A percentile compares a stretch with the other conserved stretches of the same genome.
Conservation (phyloP, 2,888 invertebrate genomes). For the Augiades crinisus region DNA sequence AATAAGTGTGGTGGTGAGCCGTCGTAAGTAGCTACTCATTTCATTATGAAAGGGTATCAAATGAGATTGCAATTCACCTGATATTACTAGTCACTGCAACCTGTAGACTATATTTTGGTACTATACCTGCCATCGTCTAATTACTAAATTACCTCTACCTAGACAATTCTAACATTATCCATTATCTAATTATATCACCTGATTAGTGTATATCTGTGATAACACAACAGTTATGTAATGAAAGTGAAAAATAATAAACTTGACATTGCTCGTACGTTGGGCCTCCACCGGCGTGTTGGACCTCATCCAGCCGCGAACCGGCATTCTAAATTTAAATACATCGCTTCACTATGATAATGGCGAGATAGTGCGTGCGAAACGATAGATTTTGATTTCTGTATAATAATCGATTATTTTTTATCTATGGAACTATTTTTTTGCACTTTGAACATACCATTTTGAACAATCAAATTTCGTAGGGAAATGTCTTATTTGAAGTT, state of each 20-base stretch:
- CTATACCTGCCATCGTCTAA: no score
- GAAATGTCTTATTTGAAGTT: no score
- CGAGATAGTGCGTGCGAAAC: constrained; percentile 33
- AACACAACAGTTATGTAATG: constrained; percentile 42
- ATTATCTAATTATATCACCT: not conserved
- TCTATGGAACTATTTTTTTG: not conserved
- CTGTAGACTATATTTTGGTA: no score
- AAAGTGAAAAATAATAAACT: constrained; percentile 61
- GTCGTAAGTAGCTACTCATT: no score
- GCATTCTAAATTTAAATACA: constrained; percentile 56
- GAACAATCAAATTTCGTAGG: no score
- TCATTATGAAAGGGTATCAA: no score
- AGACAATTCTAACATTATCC: no score
- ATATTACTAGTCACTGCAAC: no score
- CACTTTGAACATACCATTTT: no score
- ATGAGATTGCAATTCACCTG: no score
- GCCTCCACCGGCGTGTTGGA: constrained; percentile 48
- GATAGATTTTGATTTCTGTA: constrained; percentile 3
- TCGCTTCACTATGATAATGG: constrained; percentile 33
- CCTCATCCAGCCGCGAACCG: constrained; percentile 51
- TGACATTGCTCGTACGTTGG: constrained; percentile 54
- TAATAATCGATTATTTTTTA: not conserved
- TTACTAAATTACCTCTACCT: no score
- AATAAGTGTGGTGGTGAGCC: no score
- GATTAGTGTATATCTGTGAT: not conserved